phyloP scores from a whole-genome alignment of 1,140 invertebrate species.

The Eciton burchellii region DNA sequence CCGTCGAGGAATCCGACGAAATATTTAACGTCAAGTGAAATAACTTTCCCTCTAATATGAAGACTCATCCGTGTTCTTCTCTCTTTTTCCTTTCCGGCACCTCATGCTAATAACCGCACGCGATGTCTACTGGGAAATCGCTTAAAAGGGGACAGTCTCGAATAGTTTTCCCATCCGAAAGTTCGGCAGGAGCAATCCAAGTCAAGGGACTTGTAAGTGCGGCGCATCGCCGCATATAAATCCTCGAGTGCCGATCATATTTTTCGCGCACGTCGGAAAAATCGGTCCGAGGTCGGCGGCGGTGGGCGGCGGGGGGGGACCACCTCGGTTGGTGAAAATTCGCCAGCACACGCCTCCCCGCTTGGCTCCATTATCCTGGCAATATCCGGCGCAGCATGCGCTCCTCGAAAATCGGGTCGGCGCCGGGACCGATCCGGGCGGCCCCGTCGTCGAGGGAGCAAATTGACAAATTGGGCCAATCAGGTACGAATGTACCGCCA shows the following conservation, averaged over 20 bases:
- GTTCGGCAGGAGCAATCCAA: conserved; percentile 11
- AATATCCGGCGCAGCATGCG: conserved; percentile 59
- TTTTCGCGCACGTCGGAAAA: conserved; percentile 50
- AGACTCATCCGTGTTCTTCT: background rate
- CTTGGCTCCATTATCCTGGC: conserved; percentile 46
- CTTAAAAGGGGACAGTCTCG: background rate
- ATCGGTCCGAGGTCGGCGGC: conserved; percentile 47
- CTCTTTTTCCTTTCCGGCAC: background rate
- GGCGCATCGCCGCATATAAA: conserved; percentile 40
- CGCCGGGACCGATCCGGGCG: conserved; percentile 30
- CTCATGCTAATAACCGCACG: background rate
- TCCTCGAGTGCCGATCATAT: conserved; percentile 54
- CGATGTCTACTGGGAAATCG: background rate
- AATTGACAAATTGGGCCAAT: conserved; percentile 62
- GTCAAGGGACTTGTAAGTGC: conserved; percentile 9
- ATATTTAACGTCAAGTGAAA: background rate
- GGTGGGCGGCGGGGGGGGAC: no score
- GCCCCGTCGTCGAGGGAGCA: conserved; percentile 45
- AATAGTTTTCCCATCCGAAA: conserved; percentile 20
- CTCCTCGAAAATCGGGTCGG: conserved; percentile 57
- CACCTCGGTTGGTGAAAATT: conserved; percentile 54
- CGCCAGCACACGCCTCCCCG: background rate
- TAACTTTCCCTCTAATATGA: background rate
- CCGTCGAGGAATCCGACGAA: background rate
- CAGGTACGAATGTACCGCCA: conserved; percentile 53